Percentiles rank a stretch among this genome's conserved stretches.
Conservation (phyloP, 1,140 invertebrate species). For the Calosoma granatense region DNA sequence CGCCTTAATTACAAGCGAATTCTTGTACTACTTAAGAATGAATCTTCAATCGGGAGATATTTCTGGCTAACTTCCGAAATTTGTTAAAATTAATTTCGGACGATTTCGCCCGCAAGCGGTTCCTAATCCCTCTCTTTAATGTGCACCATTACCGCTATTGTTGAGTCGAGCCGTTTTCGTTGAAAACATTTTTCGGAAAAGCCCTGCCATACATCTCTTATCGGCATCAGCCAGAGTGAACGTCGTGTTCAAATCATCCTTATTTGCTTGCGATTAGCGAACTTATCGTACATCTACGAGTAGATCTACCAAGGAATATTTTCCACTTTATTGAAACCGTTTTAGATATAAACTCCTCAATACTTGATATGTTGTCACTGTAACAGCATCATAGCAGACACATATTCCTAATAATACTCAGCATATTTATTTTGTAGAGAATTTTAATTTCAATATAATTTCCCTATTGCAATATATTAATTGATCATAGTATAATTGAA, state of each 20-base stretch:
- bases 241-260: not conserved
- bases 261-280: conserved; percentile 1
- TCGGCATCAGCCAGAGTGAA: not conserved
- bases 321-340: no score
- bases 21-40: no score
- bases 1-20: no score
- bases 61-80: not conserved
- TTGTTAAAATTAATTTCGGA: conserved; percentile 6
- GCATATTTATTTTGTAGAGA: no score
- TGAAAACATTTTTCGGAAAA: conserved; percentile 1
- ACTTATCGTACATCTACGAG: not conserved
- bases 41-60: not conserved
- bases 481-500: no score
- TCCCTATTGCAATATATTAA: no score
- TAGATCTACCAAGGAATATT: not conserved
- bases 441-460: no score
- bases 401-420: no score
- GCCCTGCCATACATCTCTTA: not conserved
- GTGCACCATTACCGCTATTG: not conserved
- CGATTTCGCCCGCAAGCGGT: not conserved
- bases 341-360: no score
- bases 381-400: no score
- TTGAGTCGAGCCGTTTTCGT: not conserved
- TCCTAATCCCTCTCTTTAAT: conserved; percentile 3
- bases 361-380: no score